Conservation (phyloP, 1,140 invertebrate genomes). For the Semibalanus balanoides region DNA sequence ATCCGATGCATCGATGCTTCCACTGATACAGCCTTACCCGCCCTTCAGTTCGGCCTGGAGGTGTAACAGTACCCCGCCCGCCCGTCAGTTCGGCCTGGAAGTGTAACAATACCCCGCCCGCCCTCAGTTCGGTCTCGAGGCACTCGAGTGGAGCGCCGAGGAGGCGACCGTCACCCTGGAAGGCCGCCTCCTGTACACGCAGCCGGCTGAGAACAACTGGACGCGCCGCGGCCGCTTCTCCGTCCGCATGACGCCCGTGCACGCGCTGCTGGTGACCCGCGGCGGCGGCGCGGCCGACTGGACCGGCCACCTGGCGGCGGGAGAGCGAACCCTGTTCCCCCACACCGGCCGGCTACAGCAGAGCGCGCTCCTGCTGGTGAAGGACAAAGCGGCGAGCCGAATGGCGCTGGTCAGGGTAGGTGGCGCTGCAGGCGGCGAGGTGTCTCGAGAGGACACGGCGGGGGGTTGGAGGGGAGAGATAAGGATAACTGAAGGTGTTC, state of each 20-base stretch:
- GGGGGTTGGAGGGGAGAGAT: not conserved
- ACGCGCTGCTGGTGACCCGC: conserved; percentile 64
- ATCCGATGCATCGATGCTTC: too few relatives aligned
- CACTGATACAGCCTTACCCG: too few relatives aligned
- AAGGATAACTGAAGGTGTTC: too few relatives aligned
- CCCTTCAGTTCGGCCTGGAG: too few relatives aligned
- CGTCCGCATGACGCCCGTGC: conserved; percentile 70
- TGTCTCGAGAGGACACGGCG: too few relatives aligned
- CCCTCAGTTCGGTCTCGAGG: conserved; percentile 67
- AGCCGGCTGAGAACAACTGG: conserved; percentile 79
- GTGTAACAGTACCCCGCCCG: too few relatives aligned
- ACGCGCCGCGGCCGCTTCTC: conserved; percentile 53
- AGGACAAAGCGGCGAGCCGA: conserved; percentile 68
- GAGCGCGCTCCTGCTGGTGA: conserved; percentile 68
- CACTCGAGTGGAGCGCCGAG: conserved; percentile 74
- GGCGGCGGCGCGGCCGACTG: conserved; percentile 22
- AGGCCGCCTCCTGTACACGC: conserved; percentile 67
- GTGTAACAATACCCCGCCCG: too few relatives aligned
- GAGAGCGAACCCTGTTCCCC: conserved; percentile 38
- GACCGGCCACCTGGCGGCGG: conserved; percentile 24
- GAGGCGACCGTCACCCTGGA: conserved; percentile 76
- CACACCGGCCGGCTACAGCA: conserved; percentile 59
- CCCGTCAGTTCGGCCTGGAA: too few relatives aligned
- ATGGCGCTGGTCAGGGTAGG: conserved; percentile 63
- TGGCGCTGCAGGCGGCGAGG: too few relatives aligned